Evolutionary conservation across 2,797 vertebrate species (phyloP).

Genomic region (Poecile montanus): DNA sequence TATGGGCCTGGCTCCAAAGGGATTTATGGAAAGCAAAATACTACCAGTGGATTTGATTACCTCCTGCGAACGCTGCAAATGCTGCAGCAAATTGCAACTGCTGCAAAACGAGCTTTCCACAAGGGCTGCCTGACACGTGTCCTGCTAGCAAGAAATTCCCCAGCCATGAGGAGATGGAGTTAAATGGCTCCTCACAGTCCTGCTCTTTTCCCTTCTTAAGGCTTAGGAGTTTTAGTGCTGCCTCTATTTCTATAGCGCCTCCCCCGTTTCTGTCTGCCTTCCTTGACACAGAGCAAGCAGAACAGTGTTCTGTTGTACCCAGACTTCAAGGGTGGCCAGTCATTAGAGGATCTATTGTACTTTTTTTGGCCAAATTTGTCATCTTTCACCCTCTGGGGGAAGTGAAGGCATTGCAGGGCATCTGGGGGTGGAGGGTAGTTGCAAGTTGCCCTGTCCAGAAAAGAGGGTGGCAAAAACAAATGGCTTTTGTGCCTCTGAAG

Average conservation of each 20-base stretch:
- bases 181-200: background rate
- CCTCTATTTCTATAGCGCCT: background rate
- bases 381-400: background rate
- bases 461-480: background rate
- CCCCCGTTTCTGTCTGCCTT: background rate
- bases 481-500: background rate
- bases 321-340: background rate
- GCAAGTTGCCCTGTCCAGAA: background rate
- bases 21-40: conserved; percentile 10
- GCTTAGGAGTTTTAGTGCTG: background rate
- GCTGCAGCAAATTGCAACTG: conserved; percentile 39
- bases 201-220: background rate
- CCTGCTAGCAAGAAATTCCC: conserved; percentile 1
- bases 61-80: conserved; percentile 1
- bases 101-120: conserved; percentile 6
- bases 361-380: background rate
- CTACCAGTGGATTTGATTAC: conserved; percentile 62
- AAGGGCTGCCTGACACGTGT: background rate
- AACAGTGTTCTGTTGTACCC: background rate
- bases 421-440: background rate
- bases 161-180: background rate
- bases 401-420: rapidly evolving
- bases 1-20: conserved; percentile 65
- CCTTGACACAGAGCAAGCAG: background rate
- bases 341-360: background rate